These are phyloP conservation scores for Lutraria lutraria DNA, from an alignment of 2,888 invertebrate species.

Conservation along the genomic window DNA sequence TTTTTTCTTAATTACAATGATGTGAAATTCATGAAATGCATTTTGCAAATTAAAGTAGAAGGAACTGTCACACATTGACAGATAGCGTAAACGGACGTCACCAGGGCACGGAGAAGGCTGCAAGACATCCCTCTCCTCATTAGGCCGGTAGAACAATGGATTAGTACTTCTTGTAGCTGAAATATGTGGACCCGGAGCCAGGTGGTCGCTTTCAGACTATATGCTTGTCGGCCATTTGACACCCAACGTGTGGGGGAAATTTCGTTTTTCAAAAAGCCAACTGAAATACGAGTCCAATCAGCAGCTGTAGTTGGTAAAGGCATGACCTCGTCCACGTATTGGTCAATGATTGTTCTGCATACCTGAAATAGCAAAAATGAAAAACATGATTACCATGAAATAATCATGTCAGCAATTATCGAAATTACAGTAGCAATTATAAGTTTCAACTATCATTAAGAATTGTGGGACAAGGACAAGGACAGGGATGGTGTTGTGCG, in stretches of 20 bases:
- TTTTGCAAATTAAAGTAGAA: neutral
- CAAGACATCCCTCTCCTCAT: too few species aligned
- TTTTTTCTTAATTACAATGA: neutral
- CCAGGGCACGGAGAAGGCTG: too few species aligned
- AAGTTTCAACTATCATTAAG: neutral
- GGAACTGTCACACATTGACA: neutral
- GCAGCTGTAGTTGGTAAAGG: slow-evolving; percentile 22
- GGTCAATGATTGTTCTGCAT: slow-evolving; percentile 4
- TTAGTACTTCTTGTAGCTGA: neutral
- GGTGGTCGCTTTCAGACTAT: neutral
- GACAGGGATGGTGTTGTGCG: slow-evolving; percentile 43
- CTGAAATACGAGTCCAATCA: neutral
- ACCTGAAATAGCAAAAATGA: slow-evolving; percentile 3
- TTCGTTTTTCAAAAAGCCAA: slow-evolving; percentile 6
- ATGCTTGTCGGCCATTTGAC: neutral
- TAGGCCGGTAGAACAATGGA: too few species aligned
- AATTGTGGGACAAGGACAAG: neutral
- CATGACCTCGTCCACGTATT: neutral
- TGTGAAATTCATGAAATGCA: neutral
- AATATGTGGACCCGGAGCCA: slow-evolving; percentile 1
- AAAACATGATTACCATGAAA: neutral
- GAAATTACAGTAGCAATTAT: neutral
- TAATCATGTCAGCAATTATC: neutral
- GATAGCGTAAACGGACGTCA: neutral
- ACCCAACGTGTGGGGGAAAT: neutral